Base-by-base conservation (phyloP, 2,797 vertebrate genomes). In the Enteromius viviparus region DNA sequence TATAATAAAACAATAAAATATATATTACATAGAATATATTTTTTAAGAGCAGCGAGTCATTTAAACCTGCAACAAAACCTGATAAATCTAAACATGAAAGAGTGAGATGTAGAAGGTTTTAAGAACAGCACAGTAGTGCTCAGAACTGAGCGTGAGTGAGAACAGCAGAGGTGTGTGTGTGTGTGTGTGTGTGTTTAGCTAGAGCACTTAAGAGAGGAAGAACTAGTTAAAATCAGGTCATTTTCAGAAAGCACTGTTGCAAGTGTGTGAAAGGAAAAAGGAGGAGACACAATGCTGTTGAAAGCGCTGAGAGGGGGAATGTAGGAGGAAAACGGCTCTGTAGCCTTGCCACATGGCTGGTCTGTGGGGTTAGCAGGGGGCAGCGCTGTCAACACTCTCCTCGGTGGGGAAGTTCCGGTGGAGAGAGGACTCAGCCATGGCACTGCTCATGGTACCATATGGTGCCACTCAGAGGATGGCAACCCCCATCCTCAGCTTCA, bases 381-480 rank as follows among this genome's bases (percentile, higher is more conserved):
- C 78, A 85, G 80, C 37, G 62, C 74, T 68, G 86, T 85, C 83
- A 82, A 86, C 84, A 81, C 58, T 65, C 53, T 49, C 75, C 86
- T 72, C 85, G 88, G 89, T 90, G 89, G 77, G 90, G 87, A 89
- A 91, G 92, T 90, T 90, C 90, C 91, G 91, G 81, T 84, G 40
- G 60, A 81, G 62, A 60, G 74, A 82, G 85, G 66, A 68, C 78
- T 76, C 75, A 78, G 80, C 83, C 82, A 78, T 80, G 85, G 69
- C 84, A 76, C 72, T 91, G 92, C 89, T 89, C 85, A 88, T 83
- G 84, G 83, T 89, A 89, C 93, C 93, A 94, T 93, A 94, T 94
- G 94, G 92, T 91, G 88, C 89, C 85, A 86, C 85, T 90, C 47
- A 75, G 78, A 69, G 82, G 83, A 81, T 84, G 87, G 85, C 78